Evolutionary conservation across 2,113 vertebrate genomes (phyloP), one percentile per base, ranked within the genome.

Genomic region (Melanerpes formicivorus): DNA sequence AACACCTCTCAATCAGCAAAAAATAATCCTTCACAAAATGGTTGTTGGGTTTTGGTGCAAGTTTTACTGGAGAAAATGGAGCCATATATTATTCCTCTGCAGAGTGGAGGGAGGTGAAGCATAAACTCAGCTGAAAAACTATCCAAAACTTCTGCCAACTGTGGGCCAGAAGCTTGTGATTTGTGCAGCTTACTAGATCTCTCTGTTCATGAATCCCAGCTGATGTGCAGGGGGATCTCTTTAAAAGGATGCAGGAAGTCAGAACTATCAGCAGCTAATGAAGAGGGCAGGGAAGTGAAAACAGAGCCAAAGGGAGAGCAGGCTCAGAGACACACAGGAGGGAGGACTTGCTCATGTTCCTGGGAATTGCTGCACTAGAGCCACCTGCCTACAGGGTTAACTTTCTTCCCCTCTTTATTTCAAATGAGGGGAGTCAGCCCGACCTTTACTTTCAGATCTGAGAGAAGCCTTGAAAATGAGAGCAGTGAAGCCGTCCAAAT

Each of bases 1-100:
- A 93, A 74, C 74, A 92, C 70, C 80, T 94, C 95, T 96, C 94
- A 83, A 95, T 96, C 87, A 97, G 90, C 87, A 73, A 92, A 83
- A 74, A 96, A 94, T 63, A 85, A 94, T 81, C 81, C 83, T 84
- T 86, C 55, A 23, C 58, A 40, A 71, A 88, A n/a, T 32, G 69
- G 64, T 58, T 18, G 22, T 73, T 86, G 22, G 19, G n/a, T 23
- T 90, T 84, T 67, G 27, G 40, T 66, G 44, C 29, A 30, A 86
- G 58, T 18, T 77, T 44, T 88, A 40, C 48, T 69, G 63, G 15
- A 48, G 72, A 37, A 94, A 90, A 78, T 27, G 37, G 78, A 86
- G 44, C 80, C 70, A 88, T 96, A 66, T 85, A 78, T 96, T 94
- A 95, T 90, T 90, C 46, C 87, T 95, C 93, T 89, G 84, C 73